Conservation (phyloP, 2,888 invertebrate species). For the Drosophila prolongata region DNA sequence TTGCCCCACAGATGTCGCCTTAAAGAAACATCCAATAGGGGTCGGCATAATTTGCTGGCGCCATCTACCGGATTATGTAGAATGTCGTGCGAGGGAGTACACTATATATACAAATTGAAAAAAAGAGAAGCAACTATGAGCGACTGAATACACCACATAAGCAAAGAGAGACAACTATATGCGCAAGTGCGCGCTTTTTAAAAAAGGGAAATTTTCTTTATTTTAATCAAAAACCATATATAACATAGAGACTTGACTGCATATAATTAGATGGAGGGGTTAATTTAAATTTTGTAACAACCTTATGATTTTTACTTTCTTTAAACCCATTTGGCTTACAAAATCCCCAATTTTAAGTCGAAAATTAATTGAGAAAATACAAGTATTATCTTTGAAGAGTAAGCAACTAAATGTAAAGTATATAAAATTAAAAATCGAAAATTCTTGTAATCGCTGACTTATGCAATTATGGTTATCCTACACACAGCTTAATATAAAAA, state of each 20-base stretch:
- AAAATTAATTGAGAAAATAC: no score
- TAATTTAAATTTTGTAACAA: background rate
- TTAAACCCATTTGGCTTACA: no score
- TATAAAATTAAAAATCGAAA: no score
- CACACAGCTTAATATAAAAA: no score
- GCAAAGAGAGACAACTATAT: background rate
- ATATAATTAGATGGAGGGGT: background rate
- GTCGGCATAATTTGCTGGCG: background rate
- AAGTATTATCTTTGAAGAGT: no score
- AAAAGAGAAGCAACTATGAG: background rate
- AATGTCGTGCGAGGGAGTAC: background rate
- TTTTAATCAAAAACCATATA: background rate
- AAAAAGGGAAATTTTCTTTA: constrained; percentile 7
- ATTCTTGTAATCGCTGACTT: no score
- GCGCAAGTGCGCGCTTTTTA: background rate
- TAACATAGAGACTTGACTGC: background rate
- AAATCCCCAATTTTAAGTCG: no score
- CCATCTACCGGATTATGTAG: background rate
- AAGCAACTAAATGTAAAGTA: no score
- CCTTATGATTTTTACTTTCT: no score
- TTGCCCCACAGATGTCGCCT: background rate
- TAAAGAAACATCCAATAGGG: background rate
- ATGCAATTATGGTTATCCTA: no score
- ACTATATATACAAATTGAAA: background rate
- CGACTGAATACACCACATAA: background rate